These are phyloP conservation scores for Myrmecophaga tridactyla DNA, from an alignment of 2,113 vertebrate genomes.

Conservation along the genomic window DNA sequence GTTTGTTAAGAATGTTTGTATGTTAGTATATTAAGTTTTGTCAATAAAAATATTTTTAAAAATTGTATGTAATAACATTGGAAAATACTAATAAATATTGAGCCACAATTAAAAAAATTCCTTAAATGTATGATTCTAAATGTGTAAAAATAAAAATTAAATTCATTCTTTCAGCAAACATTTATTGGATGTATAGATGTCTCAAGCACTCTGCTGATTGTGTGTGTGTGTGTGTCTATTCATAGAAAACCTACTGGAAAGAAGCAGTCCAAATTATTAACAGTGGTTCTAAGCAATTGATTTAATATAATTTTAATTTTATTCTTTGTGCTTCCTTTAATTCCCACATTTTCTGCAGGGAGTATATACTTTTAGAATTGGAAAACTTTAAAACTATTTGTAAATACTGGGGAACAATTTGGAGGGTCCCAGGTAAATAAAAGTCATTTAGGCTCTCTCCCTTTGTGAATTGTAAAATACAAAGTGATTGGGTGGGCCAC, in stretches of 20 bases:
- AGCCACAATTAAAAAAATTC: neutral
- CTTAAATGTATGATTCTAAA: neutral
- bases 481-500: no score
- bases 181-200: neutral
- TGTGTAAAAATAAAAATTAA: neutral
- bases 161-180: neutral
- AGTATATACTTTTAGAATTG: neutral
- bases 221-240: neutral
- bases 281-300: neutral
- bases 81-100: neutral
- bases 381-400: neutral
- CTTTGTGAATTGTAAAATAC: neutral
- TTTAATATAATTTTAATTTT: neutral
- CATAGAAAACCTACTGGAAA: neutral
- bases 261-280: conserved; percentile 17
- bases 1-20: no score
- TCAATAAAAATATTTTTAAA: no score
- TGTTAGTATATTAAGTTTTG: no score
- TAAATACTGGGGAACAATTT: neutral
- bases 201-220: neutral
- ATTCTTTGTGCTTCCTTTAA: neutral
- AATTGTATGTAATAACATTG: neutral
- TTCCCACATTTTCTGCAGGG: neutral
- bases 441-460: neutral
- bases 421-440: neutral